Evolutionary conservation across 2,113 vertebrate genomes (phyloP).

Genomic region (Platycercus adscitus): DNA sequence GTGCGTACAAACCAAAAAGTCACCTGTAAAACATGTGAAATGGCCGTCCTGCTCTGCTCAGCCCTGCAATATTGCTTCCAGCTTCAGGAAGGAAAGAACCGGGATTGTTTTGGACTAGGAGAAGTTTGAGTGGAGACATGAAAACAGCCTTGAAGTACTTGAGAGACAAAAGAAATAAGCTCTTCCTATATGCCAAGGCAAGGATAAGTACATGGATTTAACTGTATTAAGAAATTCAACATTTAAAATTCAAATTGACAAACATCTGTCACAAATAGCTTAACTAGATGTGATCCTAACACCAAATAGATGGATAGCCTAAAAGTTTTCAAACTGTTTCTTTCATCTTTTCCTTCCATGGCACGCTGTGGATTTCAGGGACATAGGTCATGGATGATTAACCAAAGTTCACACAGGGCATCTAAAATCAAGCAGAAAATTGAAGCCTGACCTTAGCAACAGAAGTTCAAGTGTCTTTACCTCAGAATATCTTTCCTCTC

Average conservation of each 20-base stretch:
- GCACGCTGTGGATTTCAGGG: not conserved
- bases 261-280: not conserved
- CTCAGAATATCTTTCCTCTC: not conserved
- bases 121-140: not conserved
- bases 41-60: not conserved
- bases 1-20: not conserved
- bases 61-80: not conserved
- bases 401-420: not conserved
- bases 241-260: not conserved
- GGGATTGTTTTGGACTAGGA: not conserved
- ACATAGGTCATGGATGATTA: not conserved
- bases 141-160: not conserved
- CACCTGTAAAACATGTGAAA: not conserved
- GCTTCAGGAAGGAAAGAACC: not conserved
- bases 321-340: not conserved
- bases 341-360: not conserved
- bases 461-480: conserved; percentile 7
- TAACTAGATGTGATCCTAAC: not conserved
- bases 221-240: not conserved
- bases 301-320: not conserved
- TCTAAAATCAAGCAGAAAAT: conserved; percentile 50
- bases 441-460: conserved; percentile 29
- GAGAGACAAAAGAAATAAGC: not conserved
- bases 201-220: not conserved
- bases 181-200: not conserved